These are phyloP conservation scores for Periphyllus acericola DNA, from an alignment of 2,888 invertebrate species.

Conservation along the genomic window DNA sequence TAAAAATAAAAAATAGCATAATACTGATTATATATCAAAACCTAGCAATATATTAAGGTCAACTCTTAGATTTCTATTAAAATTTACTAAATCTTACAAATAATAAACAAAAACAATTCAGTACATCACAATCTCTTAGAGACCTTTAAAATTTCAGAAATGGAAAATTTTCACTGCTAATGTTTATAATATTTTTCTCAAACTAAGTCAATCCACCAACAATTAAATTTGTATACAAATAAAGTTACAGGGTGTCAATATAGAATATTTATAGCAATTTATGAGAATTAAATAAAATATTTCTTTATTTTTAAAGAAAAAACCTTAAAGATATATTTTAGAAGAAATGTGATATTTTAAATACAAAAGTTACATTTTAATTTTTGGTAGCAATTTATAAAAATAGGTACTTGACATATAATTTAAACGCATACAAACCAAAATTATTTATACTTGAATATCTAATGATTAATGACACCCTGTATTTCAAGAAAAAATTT, in stretches of 20 bases:
- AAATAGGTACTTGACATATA: no score
- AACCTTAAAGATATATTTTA: background rate
- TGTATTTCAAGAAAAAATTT: constrained; percentile 22
- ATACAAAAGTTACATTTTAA: background rate
- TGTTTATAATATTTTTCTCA: background rate
- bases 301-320: background rate
- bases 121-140: background rate
- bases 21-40: background rate
- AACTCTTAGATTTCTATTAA: background rate
- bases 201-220: constrained; percentile 7
- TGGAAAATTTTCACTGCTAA: background rate
- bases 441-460: background rate
- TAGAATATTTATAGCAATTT: background rate
- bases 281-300: background rate
- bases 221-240: constrained; percentile 12
- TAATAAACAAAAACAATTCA: constrained; percentile 18
- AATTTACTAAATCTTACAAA: background rate
- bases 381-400: background rate
- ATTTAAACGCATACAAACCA: background rate
- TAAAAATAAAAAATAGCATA: constrained; percentile 7
- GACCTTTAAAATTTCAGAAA: constrained; percentile 1
- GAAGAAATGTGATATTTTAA: background rate
- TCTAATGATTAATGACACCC: background rate
- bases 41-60: background rate
- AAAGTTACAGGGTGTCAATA: constrained; percentile 40